These are phyloP conservation scores for Calypte anna DNA, from an alignment of 2,113 vertebrate species.

Conservation along the genomic window DNA sequence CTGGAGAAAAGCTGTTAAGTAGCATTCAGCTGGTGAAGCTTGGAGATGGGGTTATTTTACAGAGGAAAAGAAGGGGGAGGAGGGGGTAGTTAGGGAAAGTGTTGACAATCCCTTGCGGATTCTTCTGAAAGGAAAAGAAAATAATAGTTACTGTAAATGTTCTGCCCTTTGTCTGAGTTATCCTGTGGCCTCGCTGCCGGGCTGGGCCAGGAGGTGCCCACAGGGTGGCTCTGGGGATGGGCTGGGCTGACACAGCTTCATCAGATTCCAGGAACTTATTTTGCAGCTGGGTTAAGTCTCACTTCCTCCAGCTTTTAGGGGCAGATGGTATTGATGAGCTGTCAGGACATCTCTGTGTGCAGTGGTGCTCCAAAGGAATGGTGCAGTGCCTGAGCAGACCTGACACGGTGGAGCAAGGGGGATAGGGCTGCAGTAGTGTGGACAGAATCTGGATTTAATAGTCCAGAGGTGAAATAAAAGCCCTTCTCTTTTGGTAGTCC, in stretches of 20 bases:
- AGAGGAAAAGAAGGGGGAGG: slow-evolving; percentile 17
- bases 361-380: background rate
- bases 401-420: rapidly evolving
- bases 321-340: background rate
- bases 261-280: background rate
- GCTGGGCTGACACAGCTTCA: background rate
- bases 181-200: background rate
- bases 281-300: background rate
- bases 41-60: slow-evolving; percentile 23
- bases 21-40: slow-evolving; percentile 28
- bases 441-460: background rate
- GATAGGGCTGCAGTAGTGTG: background rate
- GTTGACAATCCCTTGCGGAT: slow-evolving; percentile 43
- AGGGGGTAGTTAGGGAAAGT: background rate
- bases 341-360: background rate
- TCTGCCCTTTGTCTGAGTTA: slow-evolving; percentile 1
- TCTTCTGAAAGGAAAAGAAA: slow-evolving; percentile 36
- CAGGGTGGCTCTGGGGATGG: background rate
- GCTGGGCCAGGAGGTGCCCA: background rate
- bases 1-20: slow-evolving; percentile 29
- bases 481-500: background rate
- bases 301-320: background rate
- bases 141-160: background rate
- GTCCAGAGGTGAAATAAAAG: background rate
- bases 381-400: background rate